phyloP scores from a whole-genome alignment of 2,888 invertebrate genomes.

The Orchesellides sinensis region DNA sequence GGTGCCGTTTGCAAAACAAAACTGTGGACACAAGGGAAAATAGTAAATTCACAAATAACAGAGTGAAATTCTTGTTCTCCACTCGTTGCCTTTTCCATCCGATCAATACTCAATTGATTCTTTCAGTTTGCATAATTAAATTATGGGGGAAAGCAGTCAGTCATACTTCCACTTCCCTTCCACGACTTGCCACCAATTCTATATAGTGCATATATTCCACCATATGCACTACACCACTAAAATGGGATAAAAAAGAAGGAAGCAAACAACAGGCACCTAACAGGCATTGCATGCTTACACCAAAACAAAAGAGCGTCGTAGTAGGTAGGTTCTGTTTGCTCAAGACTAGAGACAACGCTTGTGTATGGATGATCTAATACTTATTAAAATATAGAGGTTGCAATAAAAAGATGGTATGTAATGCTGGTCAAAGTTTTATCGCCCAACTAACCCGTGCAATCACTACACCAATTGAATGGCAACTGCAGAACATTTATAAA shows the following conservation, averaged over 20 bases:
- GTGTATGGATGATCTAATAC: too few relatives aligned
- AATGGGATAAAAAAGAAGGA: conserved; percentile 33
- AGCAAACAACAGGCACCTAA: background rate
- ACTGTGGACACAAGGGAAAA: background rate
- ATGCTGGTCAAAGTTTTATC: too few relatives aligned
- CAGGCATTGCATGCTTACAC: background rate
- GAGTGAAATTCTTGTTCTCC: background rate
- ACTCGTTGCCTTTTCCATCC: conserved; percentile 30
- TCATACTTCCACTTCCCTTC: conserved; percentile 19
- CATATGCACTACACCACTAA: background rate
- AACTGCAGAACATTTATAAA: too few relatives aligned
- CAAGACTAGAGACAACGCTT: too few relatives aligned
- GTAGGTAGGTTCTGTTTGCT: too few relatives aligned
- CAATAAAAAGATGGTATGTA: too few relatives aligned
- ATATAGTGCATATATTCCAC: too few relatives aligned
- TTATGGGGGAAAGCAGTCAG: conserved; percentile 66
- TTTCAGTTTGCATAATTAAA: conserved; percentile 73
- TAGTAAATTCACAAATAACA: background rate
- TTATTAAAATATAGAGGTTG: too few relatives aligned
- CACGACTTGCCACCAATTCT: conserved; percentile 15
- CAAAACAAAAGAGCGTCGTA: too few relatives aligned
- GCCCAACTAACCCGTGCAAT: too few relatives aligned
- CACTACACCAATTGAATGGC: too few relatives aligned
- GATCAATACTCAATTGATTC: conserved; percentile 74
- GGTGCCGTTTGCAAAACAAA: background rate